Evolutionary conservation across 2,888 invertebrate genomes (phyloP).

Genomic region (Alloplasta piceator): DNA sequence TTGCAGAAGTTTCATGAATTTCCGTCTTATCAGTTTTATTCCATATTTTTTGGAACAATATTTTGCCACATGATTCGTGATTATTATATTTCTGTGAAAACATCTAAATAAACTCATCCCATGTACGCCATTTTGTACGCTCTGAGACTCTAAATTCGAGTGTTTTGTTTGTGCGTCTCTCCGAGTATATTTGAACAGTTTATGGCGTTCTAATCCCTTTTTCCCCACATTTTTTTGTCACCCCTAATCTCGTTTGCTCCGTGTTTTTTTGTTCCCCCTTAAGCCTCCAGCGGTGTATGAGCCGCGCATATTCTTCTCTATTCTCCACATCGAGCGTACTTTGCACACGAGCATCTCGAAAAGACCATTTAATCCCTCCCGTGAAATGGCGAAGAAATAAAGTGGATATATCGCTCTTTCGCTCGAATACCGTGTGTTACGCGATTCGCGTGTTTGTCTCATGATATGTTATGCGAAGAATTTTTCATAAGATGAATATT

Average conservation of each 20-base stretch:
- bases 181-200: conserved; percentile 42
- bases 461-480: neutral
- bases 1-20: no score
- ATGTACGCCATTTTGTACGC: conserved; percentile 52
- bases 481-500: no score
- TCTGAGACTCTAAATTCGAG: conserved; percentile 43
- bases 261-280: no score
- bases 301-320: neutral
- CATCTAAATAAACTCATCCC: no score
- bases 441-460: conserved; percentile 30
- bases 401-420: conserved; percentile 46
- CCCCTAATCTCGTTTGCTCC: conserved; percentile 17
- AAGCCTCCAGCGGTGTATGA: no score
- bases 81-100: no score
- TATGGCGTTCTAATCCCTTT: conserved; percentile 62
- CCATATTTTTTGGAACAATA: no score
- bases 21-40: no score
- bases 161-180: conserved; percentile 24
- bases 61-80: no score
- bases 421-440: conserved; percentile 63
- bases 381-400: conserved; percentile 57
- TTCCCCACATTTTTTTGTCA: conserved; percentile 45
- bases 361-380: conserved; percentile 42
- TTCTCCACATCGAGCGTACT: neutral
- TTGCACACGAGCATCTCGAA: conserved; percentile 15